Base-by-base conservation (phyloP, 1,140 invertebrate species). In the Magallana ariakensis region DNA sequence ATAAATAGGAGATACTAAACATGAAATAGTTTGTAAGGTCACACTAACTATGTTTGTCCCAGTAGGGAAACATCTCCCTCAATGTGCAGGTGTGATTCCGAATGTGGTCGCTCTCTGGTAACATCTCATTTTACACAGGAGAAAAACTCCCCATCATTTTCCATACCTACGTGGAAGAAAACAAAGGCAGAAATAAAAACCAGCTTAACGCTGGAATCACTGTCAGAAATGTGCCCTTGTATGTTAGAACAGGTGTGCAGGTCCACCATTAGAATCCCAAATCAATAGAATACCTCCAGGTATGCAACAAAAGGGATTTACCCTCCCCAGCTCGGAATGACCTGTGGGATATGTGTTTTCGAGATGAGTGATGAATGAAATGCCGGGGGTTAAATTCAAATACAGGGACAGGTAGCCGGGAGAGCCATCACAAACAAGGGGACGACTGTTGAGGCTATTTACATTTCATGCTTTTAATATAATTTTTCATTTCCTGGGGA, bases 231-330 rank as follows among this genome's bases (percentile, higher is more conserved):
- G 13, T 75, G 66, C 19, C 10, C 22, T 13, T 22, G 66, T 75
- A 75, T 75, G 66, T 26, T 33, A 26, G 66, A 75, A 75, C 66
- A 75, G 66, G 66, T 75, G 66, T 33, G 66, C 8, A 33, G 9
- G 66, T 19, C 33, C 66, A 11, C 11, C 33, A 75, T 26, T 62
- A n/a, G 19, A 19, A 62, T n/a, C 16, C 19, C 16, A n/a, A 19
- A 62, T 75, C 66, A 75, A 75, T 75, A 75, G 66, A 75, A 22
- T 26, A 75, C 19, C 66, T 75, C 66, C 66, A 75, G 66, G 66
- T 26, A 26, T 75, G 66, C 66, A 75, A 75, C 66, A 75, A 75
- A 70, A 75, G 66, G 58, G 66, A 75, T 75, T 75, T 75, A 75
- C 19, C 66, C 22, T 75, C 66, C 5, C 19, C 26, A 75, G 66